Evolutionary conservation across 2,113 vertebrate species (phyloP).

Genomic region (Dasyornis broadbenti): DNA sequence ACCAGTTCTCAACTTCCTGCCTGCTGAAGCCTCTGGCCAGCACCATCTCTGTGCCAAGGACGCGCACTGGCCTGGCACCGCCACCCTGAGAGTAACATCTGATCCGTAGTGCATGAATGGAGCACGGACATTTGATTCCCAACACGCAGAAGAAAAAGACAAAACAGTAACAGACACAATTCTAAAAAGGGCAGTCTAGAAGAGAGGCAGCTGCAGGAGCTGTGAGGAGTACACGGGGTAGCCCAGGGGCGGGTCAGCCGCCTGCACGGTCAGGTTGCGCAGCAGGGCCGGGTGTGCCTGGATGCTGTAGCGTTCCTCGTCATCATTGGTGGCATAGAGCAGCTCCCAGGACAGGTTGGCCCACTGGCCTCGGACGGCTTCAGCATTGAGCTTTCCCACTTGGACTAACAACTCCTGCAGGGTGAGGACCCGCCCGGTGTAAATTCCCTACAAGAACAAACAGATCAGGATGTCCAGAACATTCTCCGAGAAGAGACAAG

Average conservation of each 20-base stretch:
- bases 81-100: not conserved
- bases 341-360: slow-evolving; percentile 98
- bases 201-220: slow-evolving; percentile 83
- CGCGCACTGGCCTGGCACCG: rapidly evolving
- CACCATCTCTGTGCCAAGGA: not conserved
- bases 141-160: not conserved
- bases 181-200: slow-evolving; percentile 54
- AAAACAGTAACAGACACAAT: rapidly evolving
- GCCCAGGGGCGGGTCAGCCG: slow-evolving; percentile 91
- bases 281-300: slow-evolving; percentile 92
- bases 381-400: slow-evolving; percentile 86
- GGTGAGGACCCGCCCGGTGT: slow-evolving; percentile 90
- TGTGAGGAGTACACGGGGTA: slow-evolving; percentile 93
- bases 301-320: slow-evolving; percentile 97
- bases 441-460: slow-evolving; percentile 81
- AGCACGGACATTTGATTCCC: not conserved
- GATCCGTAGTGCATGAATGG: rapidly evolving
- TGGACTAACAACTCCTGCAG: slow-evolving; percentile 89
- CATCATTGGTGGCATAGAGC: slow-evolving; percentile 94
- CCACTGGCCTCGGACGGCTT: slow-evolving; percentile 93
- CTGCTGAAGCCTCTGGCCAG: not conserved
- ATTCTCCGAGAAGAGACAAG: rapidly evolving
- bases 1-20: not conserved
- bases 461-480: not conserved
- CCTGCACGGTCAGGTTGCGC: slow-evolving; percentile 92